phyloP scores from a whole-genome alignment of 2,888 invertebrate species.

The Lycaena phlaeas region DNA sequence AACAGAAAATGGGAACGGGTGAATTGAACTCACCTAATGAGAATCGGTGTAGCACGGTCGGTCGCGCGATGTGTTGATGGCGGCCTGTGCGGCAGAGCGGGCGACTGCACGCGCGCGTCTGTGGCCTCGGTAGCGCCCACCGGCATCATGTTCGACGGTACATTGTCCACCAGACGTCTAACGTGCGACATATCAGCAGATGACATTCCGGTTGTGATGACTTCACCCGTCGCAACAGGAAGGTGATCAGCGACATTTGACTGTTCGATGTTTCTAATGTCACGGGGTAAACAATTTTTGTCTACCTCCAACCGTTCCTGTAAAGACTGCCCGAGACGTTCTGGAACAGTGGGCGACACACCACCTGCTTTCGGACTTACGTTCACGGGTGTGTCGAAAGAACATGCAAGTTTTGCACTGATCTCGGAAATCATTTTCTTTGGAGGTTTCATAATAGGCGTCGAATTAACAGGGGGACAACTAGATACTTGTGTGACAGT shows the following conservation, averaged over 20 bases:
- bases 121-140: conserved; percentile 55
- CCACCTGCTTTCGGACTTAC: conserved; percentile 18
- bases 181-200: conserved; percentile 22
- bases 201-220: conserved; percentile 21
- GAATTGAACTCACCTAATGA: conserved; percentile 38
- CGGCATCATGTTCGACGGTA: conserved; percentile 43
- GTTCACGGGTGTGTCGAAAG: conserved; percentile 43
- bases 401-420: conserved; percentile 48
- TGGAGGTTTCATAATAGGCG: conserved; percentile 54
- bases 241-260: not conserved
- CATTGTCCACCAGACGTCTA: conserved; percentile 34
- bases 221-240: conserved; percentile 2
- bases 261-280: conserved; percentile 2
- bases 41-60: conserved; percentile 52
- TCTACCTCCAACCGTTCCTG: conserved; percentile 10
- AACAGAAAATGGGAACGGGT: not conserved
- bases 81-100: conserved; percentile 58
- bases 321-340: conserved; percentile 13
- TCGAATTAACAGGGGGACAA: conserved; percentile 26
- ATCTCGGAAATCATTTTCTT: conserved; percentile 64
- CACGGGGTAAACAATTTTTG: not conserved
- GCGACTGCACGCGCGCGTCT: conserved; percentile 58
- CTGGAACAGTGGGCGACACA: conserved; percentile 19
- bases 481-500: conserved; percentile 12
- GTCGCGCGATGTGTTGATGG: conserved; percentile 40